Conservation (phyloP, 2,888 invertebrate genomes). For the Junonia oenone region DNA sequence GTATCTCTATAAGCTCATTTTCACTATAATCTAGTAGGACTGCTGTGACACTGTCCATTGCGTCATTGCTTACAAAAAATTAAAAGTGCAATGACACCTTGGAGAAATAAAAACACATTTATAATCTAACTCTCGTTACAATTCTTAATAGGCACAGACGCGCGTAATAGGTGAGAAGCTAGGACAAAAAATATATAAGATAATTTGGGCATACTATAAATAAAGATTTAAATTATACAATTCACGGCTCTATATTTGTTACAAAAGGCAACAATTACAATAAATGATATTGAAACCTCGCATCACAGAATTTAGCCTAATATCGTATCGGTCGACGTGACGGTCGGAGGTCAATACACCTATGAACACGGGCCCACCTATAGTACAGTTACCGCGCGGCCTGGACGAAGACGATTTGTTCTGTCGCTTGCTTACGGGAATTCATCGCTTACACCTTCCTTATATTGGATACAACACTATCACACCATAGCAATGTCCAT, state of each 20-base stretch:
- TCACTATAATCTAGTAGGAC: conserved; percentile 47
- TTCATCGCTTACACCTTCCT: conserved; percentile 67
- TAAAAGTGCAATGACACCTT: conserved; percentile 55
- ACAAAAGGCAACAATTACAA: conserved; percentile 23
- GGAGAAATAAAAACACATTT: conserved; percentile 49
- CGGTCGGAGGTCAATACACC: conserved; percentile 41
- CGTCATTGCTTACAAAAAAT: conserved; percentile 49
- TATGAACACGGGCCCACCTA: conserved; percentile 43
- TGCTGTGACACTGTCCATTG: conserved; percentile 45
- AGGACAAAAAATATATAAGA: conserved; percentile 51
- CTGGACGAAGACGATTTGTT: conserved; percentile 52
- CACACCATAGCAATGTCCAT: conserved; percentile 74
- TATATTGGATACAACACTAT: conserved; percentile 77
- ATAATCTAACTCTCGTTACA: conserved; percentile 56
- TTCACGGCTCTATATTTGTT: conserved; percentile 52
- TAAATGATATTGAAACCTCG: conserved; percentile 25
- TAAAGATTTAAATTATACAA: conserved; percentile 45
- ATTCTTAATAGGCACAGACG: conserved; percentile 64
- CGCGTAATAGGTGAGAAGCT: conserved; percentile 62
- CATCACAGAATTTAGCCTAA: conserved; percentile 55
- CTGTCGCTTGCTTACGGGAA: conserved; percentile 59
- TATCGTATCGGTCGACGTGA: conserved; percentile 51
- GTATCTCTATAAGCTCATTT: conserved; percentile 27
- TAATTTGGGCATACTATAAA: conserved; percentile 51
- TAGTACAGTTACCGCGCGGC: conserved; percentile 49